Evolutionary conservation across 2,888 invertebrate species (phyloP).

Genomic region (Gymnocheta viridis): DNA sequence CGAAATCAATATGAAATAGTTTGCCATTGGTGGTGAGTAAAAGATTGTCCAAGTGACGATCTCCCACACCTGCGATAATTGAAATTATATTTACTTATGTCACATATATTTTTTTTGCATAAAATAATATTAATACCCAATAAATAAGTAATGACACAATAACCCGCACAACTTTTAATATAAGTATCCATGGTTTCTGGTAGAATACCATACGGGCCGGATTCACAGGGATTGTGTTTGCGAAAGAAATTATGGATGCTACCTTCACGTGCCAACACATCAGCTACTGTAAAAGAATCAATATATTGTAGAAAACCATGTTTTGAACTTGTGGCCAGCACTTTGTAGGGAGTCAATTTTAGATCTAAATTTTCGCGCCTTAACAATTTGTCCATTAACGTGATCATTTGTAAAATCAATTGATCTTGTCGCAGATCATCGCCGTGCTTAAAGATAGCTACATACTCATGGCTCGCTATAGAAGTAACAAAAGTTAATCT

Average conservation of each 20-base stretch:
- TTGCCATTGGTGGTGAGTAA: constrained; percentile 94
- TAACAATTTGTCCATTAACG: constrained; percentile 97
- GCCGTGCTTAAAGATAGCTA: constrained; percentile 98
- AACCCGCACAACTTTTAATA: constrained; percentile 97
- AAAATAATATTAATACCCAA: constrained; percentile 83
- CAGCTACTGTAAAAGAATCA: constrained; percentile 95
- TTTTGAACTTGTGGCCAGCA: constrained; percentile 96
- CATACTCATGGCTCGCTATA: constrained; percentile 88
- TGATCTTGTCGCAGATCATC: constrained; percentile 99
- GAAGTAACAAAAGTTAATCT: constrained; percentile 93
- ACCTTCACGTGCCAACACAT: constrained; percentile 93
- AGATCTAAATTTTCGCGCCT: constrained; percentile 97
- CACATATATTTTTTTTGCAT: not conserved
- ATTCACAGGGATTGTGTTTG: constrained; percentile 93
- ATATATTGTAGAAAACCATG: constrained; percentile 98
- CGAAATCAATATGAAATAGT: constrained; percentile 98
- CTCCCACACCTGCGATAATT: constrained; percentile 90
- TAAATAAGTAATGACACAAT: constrained; percentile 98
- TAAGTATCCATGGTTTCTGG: constrained; percentile 99
- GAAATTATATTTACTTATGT: not conserved
- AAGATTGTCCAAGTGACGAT: constrained; percentile 98
- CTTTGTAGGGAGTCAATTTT: constrained; percentile 97
- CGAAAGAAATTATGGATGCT: constrained; percentile 96
- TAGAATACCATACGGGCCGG: constrained; percentile 93
- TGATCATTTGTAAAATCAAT: constrained; percentile 98